Conservation (phyloP, 2,888 invertebrate genomes). For the Nephrotoma flavescens region DNA sequence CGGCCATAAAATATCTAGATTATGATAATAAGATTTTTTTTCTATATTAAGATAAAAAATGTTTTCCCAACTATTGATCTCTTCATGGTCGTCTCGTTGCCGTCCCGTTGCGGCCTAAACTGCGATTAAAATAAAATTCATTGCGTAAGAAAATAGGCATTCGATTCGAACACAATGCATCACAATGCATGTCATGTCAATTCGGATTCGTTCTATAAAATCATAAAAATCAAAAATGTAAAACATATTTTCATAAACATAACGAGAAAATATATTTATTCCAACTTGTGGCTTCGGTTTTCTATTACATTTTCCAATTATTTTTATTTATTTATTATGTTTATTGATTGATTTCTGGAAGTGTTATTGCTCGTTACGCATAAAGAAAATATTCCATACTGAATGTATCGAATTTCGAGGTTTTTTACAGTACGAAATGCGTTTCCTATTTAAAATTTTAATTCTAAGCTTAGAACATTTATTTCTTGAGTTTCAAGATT, state of each 20-base stretch:
- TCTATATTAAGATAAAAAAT: too few relatives aligned
- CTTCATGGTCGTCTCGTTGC: not conserved
- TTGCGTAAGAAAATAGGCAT: not conserved
- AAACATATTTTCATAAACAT: not conserved
- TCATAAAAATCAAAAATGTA: not conserved
- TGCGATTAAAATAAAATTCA: not conserved
- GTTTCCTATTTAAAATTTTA: too few relatives aligned
- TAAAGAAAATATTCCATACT: not conserved
- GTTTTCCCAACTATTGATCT: too few relatives aligned
- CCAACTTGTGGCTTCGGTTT: not conserved
- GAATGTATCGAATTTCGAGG: not conserved
- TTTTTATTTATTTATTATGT: not conserved
- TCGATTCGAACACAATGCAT: too few relatives aligned
- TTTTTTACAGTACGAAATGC: not conserved
- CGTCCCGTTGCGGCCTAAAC: not conserved
- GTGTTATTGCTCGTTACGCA: not conserved
- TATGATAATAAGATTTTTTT: not conserved
- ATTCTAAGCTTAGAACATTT: not conserved
- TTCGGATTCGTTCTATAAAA: not conserved
- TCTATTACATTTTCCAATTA: not conserved
- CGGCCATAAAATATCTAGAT: not conserved
- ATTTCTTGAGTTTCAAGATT: not conserved
- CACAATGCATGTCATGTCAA: too few relatives aligned
- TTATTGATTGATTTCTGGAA: not conserved
- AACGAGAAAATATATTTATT: not conserved